phyloP scores from a whole-genome alignment of 2,888 invertebrate genomes.

The Brenthis ino region DNA sequence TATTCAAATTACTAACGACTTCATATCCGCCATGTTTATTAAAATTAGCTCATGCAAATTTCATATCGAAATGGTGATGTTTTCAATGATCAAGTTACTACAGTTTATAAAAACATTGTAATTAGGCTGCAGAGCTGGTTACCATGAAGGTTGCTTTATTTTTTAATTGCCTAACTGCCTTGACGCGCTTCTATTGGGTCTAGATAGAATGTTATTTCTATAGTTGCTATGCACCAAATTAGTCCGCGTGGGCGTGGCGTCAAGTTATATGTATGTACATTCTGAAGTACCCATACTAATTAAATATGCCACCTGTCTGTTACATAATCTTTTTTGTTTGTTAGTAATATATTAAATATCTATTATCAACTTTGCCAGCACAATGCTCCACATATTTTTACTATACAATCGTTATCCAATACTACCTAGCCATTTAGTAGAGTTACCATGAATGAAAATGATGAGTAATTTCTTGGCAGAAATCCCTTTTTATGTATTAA shows the following conservation, averaged over 20 bases:
- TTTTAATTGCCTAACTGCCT: neutral
- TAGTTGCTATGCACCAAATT: slow-evolving; percentile 35
- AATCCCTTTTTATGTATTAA: slow-evolving; percentile 46
- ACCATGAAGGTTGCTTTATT: too few species aligned
- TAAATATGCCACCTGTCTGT: slow-evolving; percentile 47
- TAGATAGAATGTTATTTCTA: neutral
- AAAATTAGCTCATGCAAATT: slow-evolving; percentile 13
- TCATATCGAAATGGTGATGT: neutral
- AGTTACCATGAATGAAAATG: slow-evolving; percentile 65
- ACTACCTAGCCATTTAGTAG: slow-evolving; percentile 33
- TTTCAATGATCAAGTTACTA: neutral
- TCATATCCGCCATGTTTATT: slow-evolving; percentile 9
- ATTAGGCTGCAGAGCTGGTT: too few species aligned
- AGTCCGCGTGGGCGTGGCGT: slow-evolving; percentile 32
- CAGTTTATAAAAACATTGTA: neutral
- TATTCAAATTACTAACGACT: slow-evolving; percentile 9
- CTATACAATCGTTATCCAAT: slow-evolving; percentile 28
- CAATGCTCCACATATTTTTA: neutral
- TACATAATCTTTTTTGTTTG: slow-evolving; percentile 54
- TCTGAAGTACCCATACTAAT: slow-evolving; percentile 24
- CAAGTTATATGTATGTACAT: slow-evolving; percentile 1
- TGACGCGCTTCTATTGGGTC: slow-evolving; percentile 10
- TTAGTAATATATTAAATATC: neutral
- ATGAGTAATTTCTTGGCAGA: slow-evolving; percentile 69
- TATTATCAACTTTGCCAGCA: neutral